Evolutionary conservation across 92 coral and sea anemone genomes (phyloP).

Genomic region (Phenganax marumi): DNA sequence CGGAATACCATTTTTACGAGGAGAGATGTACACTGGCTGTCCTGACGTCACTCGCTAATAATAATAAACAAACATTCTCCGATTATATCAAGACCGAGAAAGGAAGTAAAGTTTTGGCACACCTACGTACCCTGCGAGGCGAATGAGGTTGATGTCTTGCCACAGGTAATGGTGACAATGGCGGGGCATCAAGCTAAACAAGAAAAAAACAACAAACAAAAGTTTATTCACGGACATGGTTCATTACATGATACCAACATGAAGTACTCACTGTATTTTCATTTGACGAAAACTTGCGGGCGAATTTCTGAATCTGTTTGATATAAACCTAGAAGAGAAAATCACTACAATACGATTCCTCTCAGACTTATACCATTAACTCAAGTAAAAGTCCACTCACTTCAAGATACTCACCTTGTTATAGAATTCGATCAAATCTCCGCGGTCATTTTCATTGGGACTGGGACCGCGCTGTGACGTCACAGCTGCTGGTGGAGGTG

Average conservation of each 20-base stretch:
- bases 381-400: too few relatives aligned
- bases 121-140: slow-evolving; percentile 62
- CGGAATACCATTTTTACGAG: slow-evolving; percentile 89
- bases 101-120: not conserved
- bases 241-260: not conserved
- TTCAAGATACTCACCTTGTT: slow-evolving; percentile 64
- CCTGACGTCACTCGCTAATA: slow-evolving; percentile 69
- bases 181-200: slow-evolving; percentile 86
- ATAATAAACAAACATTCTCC: not conserved
- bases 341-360: not conserved
- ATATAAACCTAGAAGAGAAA: slow-evolving; percentile 69
- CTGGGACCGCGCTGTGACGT: slow-evolving; percentile 77
- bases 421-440: slow-evolving; percentile 92
- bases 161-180: slow-evolving; percentile 91
- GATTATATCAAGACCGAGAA: not conserved
- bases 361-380: too few relatives aligned
- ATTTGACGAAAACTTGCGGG: slow-evolving; percentile 82
- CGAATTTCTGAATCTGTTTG: slow-evolving; percentile 87
- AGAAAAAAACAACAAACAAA: slow-evolving; percentile 4
- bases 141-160: slow-evolving; percentile 89
- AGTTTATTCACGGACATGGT: not conserved
- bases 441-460: slow-evolving; percentile 83
- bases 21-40: slow-evolving; percentile 87
- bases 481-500: slow-evolving; percentile 71
- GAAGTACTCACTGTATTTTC: slow-evolving; percentile 74